phyloP scores from a whole-genome alignment of 2,888 invertebrate species.

The Cheilosia urbana region DNA sequence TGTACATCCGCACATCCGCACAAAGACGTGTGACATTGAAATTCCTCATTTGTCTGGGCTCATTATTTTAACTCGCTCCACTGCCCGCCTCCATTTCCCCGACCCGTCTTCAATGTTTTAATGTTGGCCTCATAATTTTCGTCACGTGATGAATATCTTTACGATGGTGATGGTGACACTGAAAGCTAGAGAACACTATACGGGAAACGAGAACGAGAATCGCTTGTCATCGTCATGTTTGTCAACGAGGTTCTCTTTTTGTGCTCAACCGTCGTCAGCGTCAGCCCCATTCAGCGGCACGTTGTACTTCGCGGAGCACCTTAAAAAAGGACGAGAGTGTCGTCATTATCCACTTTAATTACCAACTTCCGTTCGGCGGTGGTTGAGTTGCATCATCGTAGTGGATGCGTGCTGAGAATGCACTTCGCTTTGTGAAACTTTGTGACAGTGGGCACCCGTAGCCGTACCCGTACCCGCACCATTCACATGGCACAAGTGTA shows the following conservation, averaged over 20 bases:
- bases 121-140: conserved; percentile 56
- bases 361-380: conserved; percentile 73
- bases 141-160: conserved; percentile 67
- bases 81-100: conserved; percentile 27
- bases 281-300: conserved; percentile 46
- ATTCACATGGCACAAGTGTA: not conserved
- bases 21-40: conserved; percentile 71
- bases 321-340: conserved; percentile 70
- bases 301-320: conserved; percentile 56
- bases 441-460: not conserved
- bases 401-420: conserved; percentile 67
- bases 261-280: conserved; percentile 22
- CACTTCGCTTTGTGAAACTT: not conserved
- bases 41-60: conserved; percentile 75
- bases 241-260: not conserved
- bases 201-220: not conserved
- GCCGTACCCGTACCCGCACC: not conserved
- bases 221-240: conserved; percentile 24
- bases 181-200: conserved; percentile 14
- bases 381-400: conserved; percentile 52
- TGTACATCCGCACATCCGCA: not conserved
- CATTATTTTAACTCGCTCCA: conserved; percentile 74
- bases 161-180: conserved; percentile 40
- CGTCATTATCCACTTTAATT: conserved; percentile 75
- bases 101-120: not conserved